Conservation (phyloP, 30 jellyfish, hydroid and myxozoan species). For the Hydra vulgaris region DNA sequence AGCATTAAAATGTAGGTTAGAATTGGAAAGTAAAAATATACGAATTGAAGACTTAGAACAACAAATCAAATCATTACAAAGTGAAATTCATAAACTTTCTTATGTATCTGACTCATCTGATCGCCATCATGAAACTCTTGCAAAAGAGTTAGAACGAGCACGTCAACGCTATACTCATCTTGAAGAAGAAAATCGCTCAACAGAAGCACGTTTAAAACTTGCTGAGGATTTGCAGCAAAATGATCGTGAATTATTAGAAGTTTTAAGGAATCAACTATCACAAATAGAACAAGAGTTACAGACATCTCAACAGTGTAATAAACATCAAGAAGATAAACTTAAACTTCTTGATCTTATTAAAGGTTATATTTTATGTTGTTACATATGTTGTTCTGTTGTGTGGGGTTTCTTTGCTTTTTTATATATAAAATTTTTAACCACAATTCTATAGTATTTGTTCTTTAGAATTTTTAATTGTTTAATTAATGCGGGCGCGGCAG, state of each 20-base stretch:
- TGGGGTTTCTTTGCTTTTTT: too few relatives aligned
- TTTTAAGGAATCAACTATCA: conserved; percentile 51
- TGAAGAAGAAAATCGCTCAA: conserved; percentile 69
- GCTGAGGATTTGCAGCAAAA: conserved; percentile 87
- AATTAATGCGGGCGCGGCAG: too few relatives aligned
- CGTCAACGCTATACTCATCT: conserved; percentile 26
- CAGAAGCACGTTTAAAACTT: conserved; percentile 60
- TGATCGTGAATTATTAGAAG: conserved; percentile 70
- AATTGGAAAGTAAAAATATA: conserved; percentile 58
- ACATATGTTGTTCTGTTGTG: too few relatives aligned
- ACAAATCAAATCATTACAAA: conserved; percentile 35
- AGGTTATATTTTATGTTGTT: too few relatives aligned
- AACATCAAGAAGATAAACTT: conserved; percentile 39
- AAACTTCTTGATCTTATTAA: conserved; percentile 22
- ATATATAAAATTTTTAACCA: too few relatives aligned
- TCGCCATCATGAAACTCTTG: conserved; percentile 32
- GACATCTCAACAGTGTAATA: conserved; percentile 44
- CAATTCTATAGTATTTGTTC: too few relatives aligned
- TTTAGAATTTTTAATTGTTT: too few relatives aligned
- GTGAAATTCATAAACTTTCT: conserved; percentile 40
- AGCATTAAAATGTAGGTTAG: conserved; percentile 61
- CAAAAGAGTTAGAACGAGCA: conserved; percentile 52
- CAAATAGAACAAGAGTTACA: conserved; percentile 47
- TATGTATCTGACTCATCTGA: conserved; percentile 27
- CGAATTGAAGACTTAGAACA: conserved; percentile 66